A percentile compares a stretch with the other conserved stretches of the same genome.
These are phyloP conservation scores for Campylomormyrus tamandua DNA, from an alignment of 2,113 vertebrate species.

Conservation along the genomic window DNA sequence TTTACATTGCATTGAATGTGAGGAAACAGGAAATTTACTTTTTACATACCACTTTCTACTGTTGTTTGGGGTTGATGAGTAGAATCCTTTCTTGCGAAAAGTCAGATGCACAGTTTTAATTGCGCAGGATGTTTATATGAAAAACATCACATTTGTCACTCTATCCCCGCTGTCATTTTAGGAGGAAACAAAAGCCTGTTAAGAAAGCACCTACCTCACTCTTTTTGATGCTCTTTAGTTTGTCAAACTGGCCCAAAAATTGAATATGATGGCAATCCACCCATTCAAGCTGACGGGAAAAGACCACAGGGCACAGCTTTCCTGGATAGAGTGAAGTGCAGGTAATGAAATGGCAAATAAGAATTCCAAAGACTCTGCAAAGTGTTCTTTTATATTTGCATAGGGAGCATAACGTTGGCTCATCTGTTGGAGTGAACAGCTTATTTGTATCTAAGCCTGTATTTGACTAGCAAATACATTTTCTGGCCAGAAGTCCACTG, in stretches of 20 bases:
- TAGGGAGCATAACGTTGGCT: neutral
- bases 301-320: neutral
- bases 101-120: neutral
- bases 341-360: neutral
- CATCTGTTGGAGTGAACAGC: neutral
- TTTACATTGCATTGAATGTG: neutral
- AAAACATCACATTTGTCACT: neutral
- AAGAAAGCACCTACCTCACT: neutral
- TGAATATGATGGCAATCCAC: neutral
- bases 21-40: neutral
- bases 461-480: slow-evolving; percentile 15
- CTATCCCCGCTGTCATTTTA: neutral
- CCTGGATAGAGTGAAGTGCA: neutral
- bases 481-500: neutral
- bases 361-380: neutral
- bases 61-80: neutral
- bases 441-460: neutral
- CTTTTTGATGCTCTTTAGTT: neutral
- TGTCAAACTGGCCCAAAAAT: neutral
- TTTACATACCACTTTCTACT: neutral
- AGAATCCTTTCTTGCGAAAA: neutral
- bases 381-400: neutral
- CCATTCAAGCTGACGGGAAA: neutral
- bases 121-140: neutral
- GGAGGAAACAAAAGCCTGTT: neutral